These are phyloP conservation scores for Orthosia gracilis DNA, from an alignment of 2,888 invertebrate species.

Conservation along the genomic window DNA sequence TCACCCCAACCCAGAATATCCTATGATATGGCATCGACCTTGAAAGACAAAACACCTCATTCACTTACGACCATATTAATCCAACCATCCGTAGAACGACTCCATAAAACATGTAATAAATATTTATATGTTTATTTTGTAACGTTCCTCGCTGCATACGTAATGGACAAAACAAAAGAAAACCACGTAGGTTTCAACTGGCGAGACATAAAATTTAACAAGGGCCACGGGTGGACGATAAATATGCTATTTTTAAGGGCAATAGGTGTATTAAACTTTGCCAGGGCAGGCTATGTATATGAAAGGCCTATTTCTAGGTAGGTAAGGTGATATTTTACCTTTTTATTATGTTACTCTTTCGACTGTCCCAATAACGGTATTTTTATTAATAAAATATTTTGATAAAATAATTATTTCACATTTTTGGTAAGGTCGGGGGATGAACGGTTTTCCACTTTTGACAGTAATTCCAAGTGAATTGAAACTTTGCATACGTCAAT, in stretches of 20 bases:
- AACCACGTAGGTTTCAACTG: constrained; percentile 48
- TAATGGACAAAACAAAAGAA: constrained; percentile 56
- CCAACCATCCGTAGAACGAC: constrained; percentile 23
- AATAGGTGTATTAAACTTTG: constrained; percentile 55
- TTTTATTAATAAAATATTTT: neutral
- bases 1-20: neutral
- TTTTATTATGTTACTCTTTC: neutral
- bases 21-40: neutral
- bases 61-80: constrained; percentile 28
- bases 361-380: neutral
- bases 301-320: constrained; percentile 4
- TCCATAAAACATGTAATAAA: constrained; percentile 48
- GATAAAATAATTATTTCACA: neutral
- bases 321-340: neutral
- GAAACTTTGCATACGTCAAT: no score
- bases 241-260: constrained; percentile 41
- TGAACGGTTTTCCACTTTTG: no score
- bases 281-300: neutral
- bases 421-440: neutral
- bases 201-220: constrained; percentile 60
- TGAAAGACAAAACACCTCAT: neutral
- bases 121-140: constrained; percentile 52
- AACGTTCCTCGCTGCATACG: constrained; percentile 41
- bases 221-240: constrained; percentile 25
- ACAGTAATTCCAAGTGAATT: no score